Evolutionary conservation across 2,888 invertebrate species (phyloP).

Genomic region (Busseola fusca): DNA sequence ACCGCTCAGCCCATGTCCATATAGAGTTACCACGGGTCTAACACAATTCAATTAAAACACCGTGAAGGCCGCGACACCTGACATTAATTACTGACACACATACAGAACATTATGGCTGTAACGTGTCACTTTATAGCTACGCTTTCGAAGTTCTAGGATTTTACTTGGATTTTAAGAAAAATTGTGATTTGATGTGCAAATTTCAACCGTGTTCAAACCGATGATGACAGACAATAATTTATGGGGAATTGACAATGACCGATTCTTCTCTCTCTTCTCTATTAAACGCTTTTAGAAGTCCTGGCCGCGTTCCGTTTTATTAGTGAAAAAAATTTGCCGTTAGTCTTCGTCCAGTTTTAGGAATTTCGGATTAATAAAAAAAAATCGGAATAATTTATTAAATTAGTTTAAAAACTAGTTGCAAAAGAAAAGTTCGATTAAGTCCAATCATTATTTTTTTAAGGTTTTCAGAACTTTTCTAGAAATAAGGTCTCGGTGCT

Average conservation of each 20-base stretch:
- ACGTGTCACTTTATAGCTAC: conserved; percentile 12
- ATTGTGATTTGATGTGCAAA: neutral
- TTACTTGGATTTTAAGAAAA: neutral
- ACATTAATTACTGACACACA: conserved; percentile 63
- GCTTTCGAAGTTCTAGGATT: neutral
- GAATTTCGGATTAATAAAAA: neutral
- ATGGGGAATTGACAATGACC: neutral
- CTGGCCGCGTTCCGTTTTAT: neutral
- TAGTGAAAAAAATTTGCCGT: neutral
- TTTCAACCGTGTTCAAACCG: neutral
- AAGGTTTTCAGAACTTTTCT: conserved; percentile 1
- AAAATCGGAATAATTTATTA: too few species aligned
- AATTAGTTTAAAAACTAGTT: too few species aligned
- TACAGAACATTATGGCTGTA: conserved; percentile 12
- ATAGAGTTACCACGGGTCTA: conserved; percentile 65
- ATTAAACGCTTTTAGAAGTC: neutral
- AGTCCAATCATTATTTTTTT: neutral
- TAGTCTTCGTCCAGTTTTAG: neutral
- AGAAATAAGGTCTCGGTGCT: neutral
- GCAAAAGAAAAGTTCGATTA: neutral
- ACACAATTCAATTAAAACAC: conserved; percentile 70
- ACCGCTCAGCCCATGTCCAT: conserved; percentile 29
- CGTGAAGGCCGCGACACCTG: conserved; percentile 72
- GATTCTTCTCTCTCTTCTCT: neutral
- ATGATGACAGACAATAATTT: neutral